Percentiles rank a stretch among this genome's conserved stretches.
These are phyloP conservation scores for Wiebesia pumilae DNA, from an alignment of 1,140 invertebrate species.

Conservation along the genomic window DNA sequence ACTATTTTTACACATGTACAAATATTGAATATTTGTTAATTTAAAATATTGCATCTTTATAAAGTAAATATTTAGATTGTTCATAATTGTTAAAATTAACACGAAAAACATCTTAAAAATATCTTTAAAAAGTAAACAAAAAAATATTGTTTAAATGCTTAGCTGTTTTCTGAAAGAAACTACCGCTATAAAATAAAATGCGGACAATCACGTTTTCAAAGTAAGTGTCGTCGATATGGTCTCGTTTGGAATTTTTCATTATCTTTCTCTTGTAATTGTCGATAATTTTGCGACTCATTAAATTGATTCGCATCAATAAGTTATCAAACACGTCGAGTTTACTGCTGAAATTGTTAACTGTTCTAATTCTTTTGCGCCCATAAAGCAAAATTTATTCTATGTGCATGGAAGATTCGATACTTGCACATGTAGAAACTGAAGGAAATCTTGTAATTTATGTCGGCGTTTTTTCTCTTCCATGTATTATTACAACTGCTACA, in stretches of 20 bases:
- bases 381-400: conserved; percentile 28
- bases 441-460: conserved; percentile 21
- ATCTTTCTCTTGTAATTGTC: neutral
- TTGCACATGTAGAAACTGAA: conserved; percentile 1
- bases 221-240: neutral
- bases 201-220: conserved; percentile 14
- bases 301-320: neutral
- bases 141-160: conserved; percentile 4
- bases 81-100: neutral
- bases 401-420: neutral
- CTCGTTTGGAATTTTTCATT: neutral
- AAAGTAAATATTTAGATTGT: neutral
- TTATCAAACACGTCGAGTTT: neutral
- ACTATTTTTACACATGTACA: conserved; percentile 8
- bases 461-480: conserved; percentile 56
- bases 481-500: conserved; percentile 63
- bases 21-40: conserved; percentile 28
- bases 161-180: neutral
- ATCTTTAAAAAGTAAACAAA: conserved; percentile 14
- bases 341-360: conserved; percentile 42
- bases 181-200: neutral
- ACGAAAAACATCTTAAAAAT: neutral
- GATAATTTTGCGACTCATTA: neutral
- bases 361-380: conserved; percentile 45
- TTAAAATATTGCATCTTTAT: conserved; percentile 5